A percentile compares a stretch with the other conserved stretches of the same genome.
phyloP scores from a whole-genome alignment of 1,140 invertebrate genomes.

The Ips typographus region DNA sequence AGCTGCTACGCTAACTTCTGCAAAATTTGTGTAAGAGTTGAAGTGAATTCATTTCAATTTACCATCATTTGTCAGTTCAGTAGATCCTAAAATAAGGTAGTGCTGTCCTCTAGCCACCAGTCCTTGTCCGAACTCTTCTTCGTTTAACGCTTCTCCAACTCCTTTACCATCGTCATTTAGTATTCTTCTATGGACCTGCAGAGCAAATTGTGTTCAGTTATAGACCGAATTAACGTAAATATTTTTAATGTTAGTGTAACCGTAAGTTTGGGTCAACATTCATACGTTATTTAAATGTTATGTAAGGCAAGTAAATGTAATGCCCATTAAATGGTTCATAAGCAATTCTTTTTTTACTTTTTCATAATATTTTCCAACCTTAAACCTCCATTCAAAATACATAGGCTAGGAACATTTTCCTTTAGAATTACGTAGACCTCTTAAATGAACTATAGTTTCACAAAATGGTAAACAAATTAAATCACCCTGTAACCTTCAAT shows the following conservation, averaged over 20 bases:
- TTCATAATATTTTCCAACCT: too few relatives aligned
- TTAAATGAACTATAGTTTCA: too few relatives aligned
- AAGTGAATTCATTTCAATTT: not conserved
- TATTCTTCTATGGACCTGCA: slow-evolving; percentile 82
- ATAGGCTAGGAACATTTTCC: too few relatives aligned
- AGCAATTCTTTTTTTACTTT: too few relatives aligned
- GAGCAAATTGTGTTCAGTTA: not conserved
- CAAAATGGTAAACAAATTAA: too few relatives aligned
- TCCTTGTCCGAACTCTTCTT: slow-evolving; percentile 66
- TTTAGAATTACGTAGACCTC: too few relatives aligned
- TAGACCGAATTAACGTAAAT: not conserved
- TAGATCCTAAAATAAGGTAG: slow-evolving; percentile 50
- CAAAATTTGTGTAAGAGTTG: not conserved
- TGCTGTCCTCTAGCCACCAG: slow-evolving; percentile 71
- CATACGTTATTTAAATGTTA: not conserved
- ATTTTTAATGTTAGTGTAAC: not conserved
- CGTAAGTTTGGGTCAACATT: not conserved
- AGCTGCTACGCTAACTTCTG: slow-evolving; percentile 22
- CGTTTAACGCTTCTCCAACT: slow-evolving; percentile 84
- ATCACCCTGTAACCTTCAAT: too few relatives aligned
- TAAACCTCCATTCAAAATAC: too few relatives aligned
- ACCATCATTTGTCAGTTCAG: not conserved
- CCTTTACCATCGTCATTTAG: slow-evolving; percentile 89
- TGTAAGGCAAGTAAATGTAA: not conserved
- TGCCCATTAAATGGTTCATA: too few relatives aligned